phyloP scores from a whole-genome alignment of 2,888 invertebrate genomes.

The Ichneumoninae sp. region DNA sequence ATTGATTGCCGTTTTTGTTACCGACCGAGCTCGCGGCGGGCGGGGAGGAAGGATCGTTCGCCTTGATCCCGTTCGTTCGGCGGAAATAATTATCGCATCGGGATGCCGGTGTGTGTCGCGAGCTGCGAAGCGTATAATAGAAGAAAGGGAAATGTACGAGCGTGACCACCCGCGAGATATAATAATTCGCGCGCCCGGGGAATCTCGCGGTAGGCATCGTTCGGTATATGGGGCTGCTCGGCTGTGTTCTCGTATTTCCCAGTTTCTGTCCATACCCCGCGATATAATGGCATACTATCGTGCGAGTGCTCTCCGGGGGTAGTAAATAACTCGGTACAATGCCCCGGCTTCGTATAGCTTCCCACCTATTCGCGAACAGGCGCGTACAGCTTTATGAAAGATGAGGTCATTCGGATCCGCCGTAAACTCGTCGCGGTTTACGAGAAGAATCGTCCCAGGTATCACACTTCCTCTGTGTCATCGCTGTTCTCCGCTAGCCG shows the following conservation, averaged over 20 bases:
- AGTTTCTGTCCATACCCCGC: conserved; percentile 32
- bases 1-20: too few relatives aligned
- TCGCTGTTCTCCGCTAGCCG: background rate
- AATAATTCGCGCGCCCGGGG: conserved; percentile 1
- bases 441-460: conserved; percentile 22
- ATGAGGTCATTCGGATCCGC: conserved; percentile 44
- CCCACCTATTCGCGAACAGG: conserved; percentile 26
- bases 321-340: conserved; percentile 54
- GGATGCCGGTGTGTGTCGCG: background rate
- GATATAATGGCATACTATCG: conserved; percentile 49
- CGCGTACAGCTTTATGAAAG: conserved; percentile 52
- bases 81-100: background rate
- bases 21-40: too few relatives aligned
- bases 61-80: background rate
- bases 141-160: conserved; percentile 3
- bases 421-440: conserved; percentile 34
- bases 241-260: conserved; percentile 38
- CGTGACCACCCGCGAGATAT: background rate
- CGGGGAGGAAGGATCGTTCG: too few relatives aligned
- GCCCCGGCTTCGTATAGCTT: conserved; percentile 26
- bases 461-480: conserved; percentile 9
- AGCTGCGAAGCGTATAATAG: background rate
- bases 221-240: background rate
- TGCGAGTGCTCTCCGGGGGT: conserved; percentile 37
- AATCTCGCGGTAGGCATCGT: conserved; percentile 15